Evolutionary conservation across 2,113 vertebrate species (phyloP), one percentile per base, ranked within the genome.

Genomic region (Cyanoramphus novaezelandiae): DNA sequence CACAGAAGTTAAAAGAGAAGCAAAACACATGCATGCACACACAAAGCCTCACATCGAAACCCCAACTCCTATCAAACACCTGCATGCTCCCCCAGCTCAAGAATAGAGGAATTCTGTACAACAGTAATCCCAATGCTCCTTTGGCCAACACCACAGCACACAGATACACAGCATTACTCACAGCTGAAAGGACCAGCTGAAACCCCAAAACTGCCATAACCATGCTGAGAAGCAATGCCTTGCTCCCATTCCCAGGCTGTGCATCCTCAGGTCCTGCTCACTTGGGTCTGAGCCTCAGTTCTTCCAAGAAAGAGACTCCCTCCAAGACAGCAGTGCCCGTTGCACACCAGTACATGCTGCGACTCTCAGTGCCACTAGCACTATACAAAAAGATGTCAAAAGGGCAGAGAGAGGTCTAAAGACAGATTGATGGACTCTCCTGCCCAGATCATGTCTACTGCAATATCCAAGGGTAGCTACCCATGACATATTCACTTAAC

Each of bases 211-310:
- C 13, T 29, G 53, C 7, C 28, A 11, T 37, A 91, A 23, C 20
- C 78, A 67, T 41, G 65, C 21, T 49, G 27, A 41, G 46, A 4
- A 7, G 43, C 65, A 82, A 24, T 4, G 16, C 44, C 37, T 21
- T 50, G 50, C 20, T 87, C 50, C 71, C 60, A 52, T 28, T 9
- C 33, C 18, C 39, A 68, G 13, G 50, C 21, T 60, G 6, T 28
- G 55, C 1, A 1, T 18, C 28, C 72, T 77, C 68, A 25, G 35
- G 50, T 27, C 11, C 27, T 0, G 0, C 63, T 92, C 59, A 39
- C 49, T 15, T 13, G 16, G 39, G 37, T 16, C 72, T 72, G 13
- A 91, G 37, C 15, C 33, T 44, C 43, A 43, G 9, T 12, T 67
- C n/a, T 28, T 75, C 12, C 13, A 43, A 17, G 69, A 14, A 46